Evolutionary conservation across 2,797 vertebrate genomes (phyloP).

Genomic region (Argentina silus): DNA sequence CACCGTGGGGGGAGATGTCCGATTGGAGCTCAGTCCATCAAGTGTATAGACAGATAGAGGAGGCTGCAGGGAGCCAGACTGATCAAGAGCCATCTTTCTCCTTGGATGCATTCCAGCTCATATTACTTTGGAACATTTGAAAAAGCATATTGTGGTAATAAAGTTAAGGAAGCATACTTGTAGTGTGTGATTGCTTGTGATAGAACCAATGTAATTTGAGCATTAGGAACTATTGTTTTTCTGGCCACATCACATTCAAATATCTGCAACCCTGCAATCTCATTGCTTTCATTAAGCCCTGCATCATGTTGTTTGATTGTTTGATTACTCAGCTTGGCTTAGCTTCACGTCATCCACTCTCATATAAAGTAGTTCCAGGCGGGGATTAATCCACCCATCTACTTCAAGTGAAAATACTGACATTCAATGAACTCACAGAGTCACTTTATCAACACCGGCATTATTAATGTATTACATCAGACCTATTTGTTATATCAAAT

Average conservation of each 20-base stretch:
- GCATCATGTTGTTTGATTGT: neutral
- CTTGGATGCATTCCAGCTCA: neutral
- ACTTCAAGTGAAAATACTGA: conserved; percentile 36
- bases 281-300: neutral
- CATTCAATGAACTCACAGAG: conserved; percentile 18
- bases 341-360: neutral
- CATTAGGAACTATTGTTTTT: neutral
- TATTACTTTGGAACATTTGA: neutral
- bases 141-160: neutral
- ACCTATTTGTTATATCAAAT: conserved; percentile 26
- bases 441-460: conserved; percentile 30
- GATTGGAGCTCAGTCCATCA: conserved; percentile 19
- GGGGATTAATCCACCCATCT: neutral
- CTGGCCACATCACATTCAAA: neutral
- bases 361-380: neutral
- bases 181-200: neutral
- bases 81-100: neutral
- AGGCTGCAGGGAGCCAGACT: neutral
- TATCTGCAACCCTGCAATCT: neutral
- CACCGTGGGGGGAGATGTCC: conserved; percentile 30
- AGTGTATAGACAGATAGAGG: neutral
- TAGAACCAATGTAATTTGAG: neutral
- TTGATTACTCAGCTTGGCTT: neutral
- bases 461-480: conserved; percentile 53
- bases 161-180: neutral